phyloP scores from a whole-genome alignment of 2,797 vertebrate species.

The Darevskia mixta region DNA sequence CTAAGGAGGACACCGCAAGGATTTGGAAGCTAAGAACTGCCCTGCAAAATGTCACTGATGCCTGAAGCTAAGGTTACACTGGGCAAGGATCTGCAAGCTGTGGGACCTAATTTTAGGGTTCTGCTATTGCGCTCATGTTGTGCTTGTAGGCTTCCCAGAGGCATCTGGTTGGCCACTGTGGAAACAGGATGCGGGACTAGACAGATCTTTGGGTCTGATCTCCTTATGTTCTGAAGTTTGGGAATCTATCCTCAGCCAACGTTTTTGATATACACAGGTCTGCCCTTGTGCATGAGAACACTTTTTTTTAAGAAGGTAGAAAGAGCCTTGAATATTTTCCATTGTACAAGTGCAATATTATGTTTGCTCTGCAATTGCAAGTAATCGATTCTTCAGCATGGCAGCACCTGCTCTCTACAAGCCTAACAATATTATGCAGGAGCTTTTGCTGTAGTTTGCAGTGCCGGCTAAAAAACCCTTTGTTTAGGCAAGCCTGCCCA shows the following conservation, averaged over 20 bases:
- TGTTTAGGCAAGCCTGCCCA: too few species aligned
- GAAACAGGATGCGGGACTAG: background rate
- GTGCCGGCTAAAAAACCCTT: too few species aligned
- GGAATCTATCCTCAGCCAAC: background rate
- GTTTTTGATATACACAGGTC: background rate
- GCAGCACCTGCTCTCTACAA: too few species aligned
- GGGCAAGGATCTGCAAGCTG: background rate
- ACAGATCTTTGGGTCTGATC: background rate
- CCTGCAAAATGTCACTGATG: constrained; percentile 25
- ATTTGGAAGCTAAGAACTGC: constrained; percentile 9
- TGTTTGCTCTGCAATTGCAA: too few species aligned
- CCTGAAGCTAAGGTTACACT: constrained; percentile 27
- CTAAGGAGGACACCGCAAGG: constrained; percentile 1
- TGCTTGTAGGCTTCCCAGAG: background rate
- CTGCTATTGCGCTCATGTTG: background rate
- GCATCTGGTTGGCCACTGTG: background rate
- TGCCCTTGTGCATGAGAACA: background rate
- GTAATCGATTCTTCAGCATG: too few species aligned
- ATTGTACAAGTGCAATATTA: background rate
- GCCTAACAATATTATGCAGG: too few species aligned
- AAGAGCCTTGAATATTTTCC: background rate
- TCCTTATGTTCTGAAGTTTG: background rate
- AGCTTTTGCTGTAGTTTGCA: too few species aligned
- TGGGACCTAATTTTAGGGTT: background rate
- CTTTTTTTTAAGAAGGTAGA: background rate